Base-by-base conservation (phyloP, 2,113 vertebrate species). In the Perca fluviatilis region DNA sequence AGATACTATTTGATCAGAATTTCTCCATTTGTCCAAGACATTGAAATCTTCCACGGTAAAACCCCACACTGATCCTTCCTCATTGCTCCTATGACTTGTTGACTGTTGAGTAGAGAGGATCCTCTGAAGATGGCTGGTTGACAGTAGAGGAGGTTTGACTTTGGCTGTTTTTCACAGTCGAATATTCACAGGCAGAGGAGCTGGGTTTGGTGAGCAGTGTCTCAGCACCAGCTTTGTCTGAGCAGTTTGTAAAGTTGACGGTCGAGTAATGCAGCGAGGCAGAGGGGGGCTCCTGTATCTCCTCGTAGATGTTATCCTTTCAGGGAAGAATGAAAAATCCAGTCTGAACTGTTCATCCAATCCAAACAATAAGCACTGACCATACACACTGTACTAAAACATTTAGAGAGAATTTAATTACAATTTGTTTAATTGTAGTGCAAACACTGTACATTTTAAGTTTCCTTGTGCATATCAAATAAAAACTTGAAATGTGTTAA, bases 261-360 rank as follows among this genome's bases (percentile, higher is more conserved):
- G 62, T 72, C 1, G 58, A 27, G 49, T 86, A 89, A 43, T 36
- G 25, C 19, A 50, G 49, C 0, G 57, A 64, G 27, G 14, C 15
- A 15, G 73, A 13, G 0, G 33, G 23, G n/a, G 63, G 12, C 36
- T 82, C 1, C 30, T 18, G n/a, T 3, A 85, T 67, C 71, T 91
- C 74, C 13, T 90, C 85, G 50, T 86, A 89, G 25, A 65, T 5
- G 49, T 65, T 12, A 2, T 61, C 70, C 82, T 91, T 49, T 30
- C 23, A 27, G 1, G 1, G 12, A 68, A 78, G 11, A 61, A 67
- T 3, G 1, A 66, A 67, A 70, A 3, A 5, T 19, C n/a, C 6
- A 61, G 2, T 5, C 21, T 57, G 14, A 61, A 16, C 1, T 14
- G 6, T 30, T 69, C 25, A 36, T 40, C 5, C 13, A 54, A 10